Conservation (phyloP, 1,140 invertebrate genomes). For the Sinonovacula constricta region DNA sequence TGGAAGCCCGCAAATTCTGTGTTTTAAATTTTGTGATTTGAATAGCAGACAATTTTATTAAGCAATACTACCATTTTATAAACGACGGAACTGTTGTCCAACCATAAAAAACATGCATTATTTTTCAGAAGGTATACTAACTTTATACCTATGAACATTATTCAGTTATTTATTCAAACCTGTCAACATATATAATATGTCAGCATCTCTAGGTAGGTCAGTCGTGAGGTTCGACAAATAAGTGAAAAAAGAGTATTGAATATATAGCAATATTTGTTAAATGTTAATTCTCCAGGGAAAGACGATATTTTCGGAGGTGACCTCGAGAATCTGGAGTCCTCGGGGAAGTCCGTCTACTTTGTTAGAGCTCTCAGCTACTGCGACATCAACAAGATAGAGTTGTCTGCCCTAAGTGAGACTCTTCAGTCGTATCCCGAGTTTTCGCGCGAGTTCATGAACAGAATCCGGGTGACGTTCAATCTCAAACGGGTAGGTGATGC, state of each 20-base stretch:
- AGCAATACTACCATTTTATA: no score
- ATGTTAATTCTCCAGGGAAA: slow-evolving; percentile 71
- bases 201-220: no score
- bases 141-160: no score
- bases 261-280: slow-evolving; percentile 67
- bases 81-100: no score
- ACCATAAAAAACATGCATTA: no score
- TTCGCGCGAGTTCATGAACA: slow-evolving; percentile 72
- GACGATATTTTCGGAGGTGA: slow-evolving; percentile 77
- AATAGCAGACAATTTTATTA: no score
- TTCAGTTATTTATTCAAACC: no score
- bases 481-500: slow-evolving; percentile 70
- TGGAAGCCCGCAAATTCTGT: no score
- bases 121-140: no score
- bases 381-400: slow-evolving; percentile 77
- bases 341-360: slow-evolving; percentile 73
- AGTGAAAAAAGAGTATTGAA: not conserved
- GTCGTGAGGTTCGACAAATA: not conserved
- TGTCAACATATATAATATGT: no score
- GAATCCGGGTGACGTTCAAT: slow-evolving; percentile 77
- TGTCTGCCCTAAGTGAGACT: slow-evolving; percentile 74
- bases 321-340: slow-evolving; percentile 59
- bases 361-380: slow-evolving; percentile 76
- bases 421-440: slow-evolving; percentile 78
- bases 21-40: no score